Evolutionary conservation across 2,797 vertebrate genomes (phyloP).

Genomic region (Urosaurus nigricauda): DNA sequence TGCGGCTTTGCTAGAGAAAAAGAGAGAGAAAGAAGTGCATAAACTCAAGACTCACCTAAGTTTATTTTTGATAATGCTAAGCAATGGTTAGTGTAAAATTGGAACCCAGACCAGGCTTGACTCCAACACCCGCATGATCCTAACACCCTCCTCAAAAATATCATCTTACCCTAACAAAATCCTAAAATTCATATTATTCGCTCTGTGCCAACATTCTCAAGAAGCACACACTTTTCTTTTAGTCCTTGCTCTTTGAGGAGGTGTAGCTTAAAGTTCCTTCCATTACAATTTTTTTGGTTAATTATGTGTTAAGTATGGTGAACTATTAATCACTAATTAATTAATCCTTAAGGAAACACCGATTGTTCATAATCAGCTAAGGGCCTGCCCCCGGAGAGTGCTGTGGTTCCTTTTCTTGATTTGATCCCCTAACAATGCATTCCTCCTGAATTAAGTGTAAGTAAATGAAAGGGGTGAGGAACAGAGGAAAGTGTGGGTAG

Average conservation of each 20-base stretch:
- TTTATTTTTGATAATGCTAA: not conserved
- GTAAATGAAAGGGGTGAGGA: not conserved
- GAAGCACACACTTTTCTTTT: not conserved
- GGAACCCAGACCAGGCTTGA: not conserved
- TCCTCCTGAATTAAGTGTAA: not conserved
- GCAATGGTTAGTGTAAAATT: not conserved
- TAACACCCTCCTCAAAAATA: not conserved
- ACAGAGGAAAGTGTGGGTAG: not conserved
- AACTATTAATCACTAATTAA: not conserved
- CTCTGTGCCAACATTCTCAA: not conserved
- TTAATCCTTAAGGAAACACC: slow-evolving; percentile 1
- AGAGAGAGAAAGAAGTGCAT: not conserved
- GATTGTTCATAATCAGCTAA: not conserved
- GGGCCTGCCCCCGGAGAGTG: not conserved
- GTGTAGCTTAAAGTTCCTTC: not conserved
- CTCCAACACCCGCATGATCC: not conserved
- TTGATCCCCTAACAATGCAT: too few species aligned
- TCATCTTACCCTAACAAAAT: not conserved
- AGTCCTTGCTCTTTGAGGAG: not conserved
- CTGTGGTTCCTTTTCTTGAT: not conserved
- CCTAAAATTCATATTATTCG: not conserved
- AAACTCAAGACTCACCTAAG: not conserved
- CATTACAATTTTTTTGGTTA: not conserved
- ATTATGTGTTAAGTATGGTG: not conserved
- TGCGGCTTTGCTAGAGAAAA: not conserved